phyloP scores from a whole-genome alignment of 2,888 invertebrate species.

The Cistogaster globosa region DNA sequence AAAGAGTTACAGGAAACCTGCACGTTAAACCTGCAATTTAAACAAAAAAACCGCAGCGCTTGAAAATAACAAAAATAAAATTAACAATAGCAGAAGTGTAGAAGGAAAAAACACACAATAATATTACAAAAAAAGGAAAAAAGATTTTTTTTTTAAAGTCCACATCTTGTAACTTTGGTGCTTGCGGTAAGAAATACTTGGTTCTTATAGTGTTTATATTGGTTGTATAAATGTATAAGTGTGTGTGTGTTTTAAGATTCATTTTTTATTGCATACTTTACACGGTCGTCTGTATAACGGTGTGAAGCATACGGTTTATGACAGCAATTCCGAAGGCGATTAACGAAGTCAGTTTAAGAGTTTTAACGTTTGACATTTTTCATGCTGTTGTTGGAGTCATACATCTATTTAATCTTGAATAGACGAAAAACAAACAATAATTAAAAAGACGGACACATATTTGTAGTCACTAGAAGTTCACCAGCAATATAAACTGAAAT shows the following conservation, averaged over 20 bases:
- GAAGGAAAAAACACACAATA: constrained; percentile 11
- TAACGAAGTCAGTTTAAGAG: constrained; percentile 50
- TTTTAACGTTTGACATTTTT: constrained; percentile 68
- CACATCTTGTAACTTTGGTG: constrained; percentile 8
- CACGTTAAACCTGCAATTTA: constrained; percentile 36
- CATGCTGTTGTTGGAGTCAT: constrained; percentile 53
- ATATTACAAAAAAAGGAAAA: constrained; percentile 26
- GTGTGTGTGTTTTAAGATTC: not conserved
- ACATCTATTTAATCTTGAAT: constrained; percentile 11
- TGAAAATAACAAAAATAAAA: constrained; percentile 15
- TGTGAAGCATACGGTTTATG: constrained; percentile 66
- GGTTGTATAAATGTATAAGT: not conserved
- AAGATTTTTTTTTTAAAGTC: not conserved
- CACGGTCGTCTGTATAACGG: constrained; percentile 51
- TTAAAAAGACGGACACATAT: not conserved
- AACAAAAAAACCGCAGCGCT: constrained; percentile 51
- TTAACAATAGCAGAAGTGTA: not conserved
- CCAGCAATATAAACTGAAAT: not conserved
- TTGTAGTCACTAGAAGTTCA: not conserved
- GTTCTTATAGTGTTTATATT: not conserved
- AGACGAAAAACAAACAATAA: not conserved
- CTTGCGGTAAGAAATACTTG: constrained; percentile 30
- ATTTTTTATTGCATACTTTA: constrained; percentile 51
- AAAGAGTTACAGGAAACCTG: constrained; percentile 33
- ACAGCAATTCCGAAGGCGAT: constrained; percentile 67